Percentiles rank a stretch among this genome's conserved stretches.
Conservation (phyloP, 2,797 vertebrate species). For the Podarcis siculus region DNA sequence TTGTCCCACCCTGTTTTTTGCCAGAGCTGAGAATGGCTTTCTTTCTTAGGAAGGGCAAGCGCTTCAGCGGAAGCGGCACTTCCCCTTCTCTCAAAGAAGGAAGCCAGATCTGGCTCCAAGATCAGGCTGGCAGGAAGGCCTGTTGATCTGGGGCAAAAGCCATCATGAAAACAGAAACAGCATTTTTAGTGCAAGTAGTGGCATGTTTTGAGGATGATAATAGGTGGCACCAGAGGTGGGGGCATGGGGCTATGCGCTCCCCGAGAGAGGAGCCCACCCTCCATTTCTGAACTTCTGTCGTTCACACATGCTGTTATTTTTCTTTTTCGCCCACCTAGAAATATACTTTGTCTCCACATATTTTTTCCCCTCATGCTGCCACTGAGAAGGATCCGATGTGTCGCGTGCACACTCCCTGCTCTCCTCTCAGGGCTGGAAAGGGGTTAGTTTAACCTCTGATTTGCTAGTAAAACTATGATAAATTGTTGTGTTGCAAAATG, state of each 20-base stretch:
- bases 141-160: neutral
- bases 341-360: too few relatives aligned
- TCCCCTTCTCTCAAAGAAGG: constrained; percentile 6
- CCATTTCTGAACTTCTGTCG: too few relatives aligned
- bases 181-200: neutral
- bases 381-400: neutral
- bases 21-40: neutral
- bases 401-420: too few relatives aligned
- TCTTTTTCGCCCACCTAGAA: too few relatives aligned
- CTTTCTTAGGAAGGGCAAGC: neutral
- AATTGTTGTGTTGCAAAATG: too few relatives aligned
- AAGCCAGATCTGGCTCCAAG: constrained; percentile 14
- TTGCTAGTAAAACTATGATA: too few relatives aligned
- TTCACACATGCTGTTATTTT: too few relatives aligned
- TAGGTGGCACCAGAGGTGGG: neutral
- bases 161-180: neutral
- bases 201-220: constrained; percentile 4
- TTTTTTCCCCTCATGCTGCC: too few relatives aligned
- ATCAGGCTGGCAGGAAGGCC: constrained; percentile 3
- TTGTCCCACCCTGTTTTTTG: neutral
- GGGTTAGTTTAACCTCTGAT: too few relatives aligned
- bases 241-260: too few relatives aligned
- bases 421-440: too few relatives aligned
- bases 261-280: too few relatives aligned
- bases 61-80: neutral